phyloP scores from a whole-genome alignment of 2,888 invertebrate genomes.

The Hyles lineata region DNA sequence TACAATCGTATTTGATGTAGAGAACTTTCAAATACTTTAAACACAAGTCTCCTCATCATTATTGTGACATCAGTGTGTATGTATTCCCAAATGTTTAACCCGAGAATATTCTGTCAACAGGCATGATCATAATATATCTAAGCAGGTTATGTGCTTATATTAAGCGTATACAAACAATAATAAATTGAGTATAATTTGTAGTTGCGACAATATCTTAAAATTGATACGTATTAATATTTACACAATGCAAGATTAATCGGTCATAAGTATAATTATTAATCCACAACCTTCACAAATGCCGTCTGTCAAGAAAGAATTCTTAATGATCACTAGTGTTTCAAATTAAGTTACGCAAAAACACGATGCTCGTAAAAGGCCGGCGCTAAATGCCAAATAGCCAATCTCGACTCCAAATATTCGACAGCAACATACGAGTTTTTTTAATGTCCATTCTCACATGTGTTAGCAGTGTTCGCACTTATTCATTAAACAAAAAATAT shows the following conservation, averaged over 20 bases:
- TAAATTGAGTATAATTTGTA: no score
- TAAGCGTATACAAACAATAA: no score
- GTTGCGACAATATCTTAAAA: not conserved
- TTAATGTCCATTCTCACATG: constrained; percentile 44
- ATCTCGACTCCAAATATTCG: constrained; percentile 46
- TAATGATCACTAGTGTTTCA: not conserved
- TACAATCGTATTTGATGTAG: no score
- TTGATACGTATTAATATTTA: not conserved
- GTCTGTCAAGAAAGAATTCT: not conserved
- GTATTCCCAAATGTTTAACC: no score
- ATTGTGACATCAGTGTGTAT: no score
- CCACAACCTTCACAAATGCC: not conserved
- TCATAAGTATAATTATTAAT: not conserved
- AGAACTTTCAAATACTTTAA: no score
- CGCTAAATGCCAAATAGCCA: constrained; percentile 60
- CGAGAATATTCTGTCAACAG: no score
- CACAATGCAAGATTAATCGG: not conserved
- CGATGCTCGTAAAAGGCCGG: constrained; percentile 64
- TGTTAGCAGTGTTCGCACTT: no score
- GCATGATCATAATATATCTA: no score
- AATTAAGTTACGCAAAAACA: constrained; percentile 59
- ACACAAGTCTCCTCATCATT: no score
- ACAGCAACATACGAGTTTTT: constrained; percentile 35
- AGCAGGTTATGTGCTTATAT: no score
- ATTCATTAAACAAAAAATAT: no score